Evolutionary conservation across 2,113 vertebrate genomes (phyloP).

Genomic region (Pygoscelis antarcticus): DNA sequence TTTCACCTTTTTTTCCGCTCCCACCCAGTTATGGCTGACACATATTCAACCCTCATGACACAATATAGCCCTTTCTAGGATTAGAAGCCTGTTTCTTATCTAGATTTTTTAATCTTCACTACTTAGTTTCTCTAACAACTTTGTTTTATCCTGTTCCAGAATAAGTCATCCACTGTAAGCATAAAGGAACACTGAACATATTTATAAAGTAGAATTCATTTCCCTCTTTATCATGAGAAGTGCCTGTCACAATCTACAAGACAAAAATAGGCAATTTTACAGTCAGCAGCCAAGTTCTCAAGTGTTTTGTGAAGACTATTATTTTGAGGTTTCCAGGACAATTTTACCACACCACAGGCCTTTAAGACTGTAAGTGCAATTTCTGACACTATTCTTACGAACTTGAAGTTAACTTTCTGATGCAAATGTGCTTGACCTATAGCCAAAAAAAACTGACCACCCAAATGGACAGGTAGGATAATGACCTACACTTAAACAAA

Average conservation of each 20-base stretch:
- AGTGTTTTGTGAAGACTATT: not conserved
- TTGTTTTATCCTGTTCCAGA: not conserved
- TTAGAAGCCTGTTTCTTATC: not conserved
- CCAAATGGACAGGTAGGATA: not conserved
- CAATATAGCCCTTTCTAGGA: not conserved
- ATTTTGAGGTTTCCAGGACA: slow-evolving; percentile 8
- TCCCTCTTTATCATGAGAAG: not conserved
- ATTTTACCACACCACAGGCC: not conserved
- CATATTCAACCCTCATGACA: not conserved
- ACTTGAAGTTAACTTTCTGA: not conserved
- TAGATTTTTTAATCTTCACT: not conserved
- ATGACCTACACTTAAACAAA: not conserved
- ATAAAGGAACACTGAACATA: not conserved
- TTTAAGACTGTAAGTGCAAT: not conserved
- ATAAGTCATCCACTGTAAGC: not conserved
- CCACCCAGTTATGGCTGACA: not conserved
- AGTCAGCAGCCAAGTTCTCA: not conserved
- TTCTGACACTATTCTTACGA: not conserved
- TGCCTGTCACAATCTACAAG: not conserved
- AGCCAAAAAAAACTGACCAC: not conserved
- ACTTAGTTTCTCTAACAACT: not conserved
- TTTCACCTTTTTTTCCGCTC: not conserved
- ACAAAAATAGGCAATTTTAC: not conserved
- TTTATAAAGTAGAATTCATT: not conserved
- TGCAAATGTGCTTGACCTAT: accelerated